Evolutionary conservation across 1,140 invertebrate species (phyloP), one percentile per base, ranked within the genome.

Genomic region (Scaptodrosophila lebanonensis): DNA sequence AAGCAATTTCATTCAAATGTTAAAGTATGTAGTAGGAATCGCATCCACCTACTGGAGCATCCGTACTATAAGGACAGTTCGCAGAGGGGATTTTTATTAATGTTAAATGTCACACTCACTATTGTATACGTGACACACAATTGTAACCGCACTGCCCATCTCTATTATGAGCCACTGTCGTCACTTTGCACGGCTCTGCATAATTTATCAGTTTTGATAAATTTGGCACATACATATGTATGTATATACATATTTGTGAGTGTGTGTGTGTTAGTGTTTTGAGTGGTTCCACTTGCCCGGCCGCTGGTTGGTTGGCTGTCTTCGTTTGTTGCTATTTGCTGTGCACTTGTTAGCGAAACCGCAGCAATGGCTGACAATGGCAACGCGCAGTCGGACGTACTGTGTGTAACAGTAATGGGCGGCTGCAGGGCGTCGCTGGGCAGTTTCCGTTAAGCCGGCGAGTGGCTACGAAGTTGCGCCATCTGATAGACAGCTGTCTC

Each of bases 401-500:
- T 72, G 63, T 66, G 69, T 58, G 64, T 82, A 77, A 77, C 68
- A 73, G 67, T 79, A 61, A 68, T 60, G 42, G 39, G 30, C 61
- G 20, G 42, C 30, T 58, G 11, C 35, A n/a, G 13, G 39, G 47
- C 36, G 45, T 29, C 48, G 12, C 27, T 51, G 36, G 13, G 35
- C 44, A 22, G 45, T 13, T 7, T 44, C 62, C 62, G 59, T 51
- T 50, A 36, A 43, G 53, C 51, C 56, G 42, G 33, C 53, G 38
- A 52, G 25, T 22, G 36, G 38, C 22, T 40, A 50, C 72, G 67
- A 66, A 68, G 57, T 52, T 66, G 25, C 30, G 66, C 50, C 73
- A 65, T 54, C 75, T 83, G 76, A 79, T 84, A 85, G 85, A 86
- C 85, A 86, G 85, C 83, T 86, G 85, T 86, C 85, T 85, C 59